These are phyloP conservation scores for Lumbricus terrestris DNA, from an alignment of 2,888 invertebrate species.

Conservation along the genomic window DNA sequence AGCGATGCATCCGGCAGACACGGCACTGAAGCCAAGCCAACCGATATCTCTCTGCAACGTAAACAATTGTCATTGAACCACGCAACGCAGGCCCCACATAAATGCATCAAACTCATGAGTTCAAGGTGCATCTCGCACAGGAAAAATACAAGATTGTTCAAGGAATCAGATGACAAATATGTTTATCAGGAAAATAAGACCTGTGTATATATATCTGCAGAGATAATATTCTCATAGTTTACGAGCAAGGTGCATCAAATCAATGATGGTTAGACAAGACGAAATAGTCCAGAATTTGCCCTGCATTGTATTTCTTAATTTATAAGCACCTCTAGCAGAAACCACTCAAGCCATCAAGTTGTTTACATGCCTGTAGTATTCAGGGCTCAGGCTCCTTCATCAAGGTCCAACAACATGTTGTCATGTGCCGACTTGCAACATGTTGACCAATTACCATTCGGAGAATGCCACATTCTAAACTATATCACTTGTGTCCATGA, in stretches of 20 bases:
- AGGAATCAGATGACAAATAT: background rate
- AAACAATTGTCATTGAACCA: background rate
- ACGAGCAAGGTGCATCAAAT: background rate
- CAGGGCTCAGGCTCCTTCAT: background rate
- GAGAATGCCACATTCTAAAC: background rate
- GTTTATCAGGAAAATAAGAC: no score
- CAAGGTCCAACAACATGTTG: background rate
- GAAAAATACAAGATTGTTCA: background rate
- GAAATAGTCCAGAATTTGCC: background rate
- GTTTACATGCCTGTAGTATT: background rate
- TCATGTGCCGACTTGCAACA: no score
- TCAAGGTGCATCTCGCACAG: background rate
- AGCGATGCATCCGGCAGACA: constrained; percentile 36
- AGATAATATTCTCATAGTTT: background rate
- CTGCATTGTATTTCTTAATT: background rate
- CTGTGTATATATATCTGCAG: background rate
- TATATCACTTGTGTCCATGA: background rate
- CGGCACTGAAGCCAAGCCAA: constrained; percentile 38
- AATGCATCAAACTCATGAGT: background rate
- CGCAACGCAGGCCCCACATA: background rate
- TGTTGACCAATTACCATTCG: background rate
- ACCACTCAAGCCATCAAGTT: background rate
- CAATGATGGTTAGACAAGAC: background rate
- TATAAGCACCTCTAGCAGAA: background rate
- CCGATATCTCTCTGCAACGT: constrained; percentile 37